Evolutionary conservation across 2,113 vertebrate species (phyloP), one percentile per base, ranked within the genome.

Genomic region (Triplophysa siluroides): DNA sequence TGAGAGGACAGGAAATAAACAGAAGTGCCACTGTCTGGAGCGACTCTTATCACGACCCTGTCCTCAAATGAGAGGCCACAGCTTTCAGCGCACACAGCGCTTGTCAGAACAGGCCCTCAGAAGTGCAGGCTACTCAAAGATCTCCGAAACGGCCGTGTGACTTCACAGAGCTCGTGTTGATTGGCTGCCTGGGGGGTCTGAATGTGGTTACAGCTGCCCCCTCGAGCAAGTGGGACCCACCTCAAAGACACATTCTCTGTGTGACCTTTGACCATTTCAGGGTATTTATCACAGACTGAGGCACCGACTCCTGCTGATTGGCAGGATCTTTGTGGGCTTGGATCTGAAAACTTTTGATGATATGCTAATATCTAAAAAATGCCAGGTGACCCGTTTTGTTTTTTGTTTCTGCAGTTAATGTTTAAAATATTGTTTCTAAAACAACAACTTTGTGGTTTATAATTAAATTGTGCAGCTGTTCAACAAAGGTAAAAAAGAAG

Each of bases 31-130:
- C 63, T 64, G 71, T n/a, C 67, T 77, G 26, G 73, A 77, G 61
- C n/a, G 29, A 54, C 76, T 80, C 61, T 80, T 61, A 83, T 83
- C 73, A 73, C 24, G 18, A 45, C 50, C 13, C 50, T 43, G 54
- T 52, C 54, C 66, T 74, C 54, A 74, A 26, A 4, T 11, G 26
- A 52, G n/a, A 24, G 67, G 16, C 9, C 29, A 33, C 38, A 21
- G 47, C 70, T 73, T 41, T 70, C 21, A 29, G 19, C 54, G 26
- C 56, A 68, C 23, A 68, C 21, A 68, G 56, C 72, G 5, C 60
- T 63, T 75, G 73, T 75, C 41, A 50, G 41, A 75, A 45, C 58
- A 63, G 41, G 41, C 76, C 10, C 54, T 23, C 21, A 8, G n/a
- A 58, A n/a, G 19, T 58, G 54, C 1, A n/a, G n/a, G 54, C 54